A percentile compares a stretch with the other conserved stretches of the same genome.
Conservation (phyloP, 2,888 invertebrate genomes). For the Oxycera nigricornis region DNA sequence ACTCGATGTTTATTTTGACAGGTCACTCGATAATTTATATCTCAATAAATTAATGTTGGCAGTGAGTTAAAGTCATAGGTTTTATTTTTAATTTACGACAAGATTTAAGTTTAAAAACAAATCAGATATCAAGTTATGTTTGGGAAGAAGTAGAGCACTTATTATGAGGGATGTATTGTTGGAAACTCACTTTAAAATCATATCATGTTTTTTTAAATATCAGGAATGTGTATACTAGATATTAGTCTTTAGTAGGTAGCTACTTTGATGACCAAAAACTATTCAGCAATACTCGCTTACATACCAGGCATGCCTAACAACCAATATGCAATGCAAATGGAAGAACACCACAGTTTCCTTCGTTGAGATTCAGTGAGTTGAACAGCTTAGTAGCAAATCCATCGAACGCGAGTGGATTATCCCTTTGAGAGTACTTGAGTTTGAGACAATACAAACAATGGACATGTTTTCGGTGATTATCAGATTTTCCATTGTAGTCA, state of each 20-base stretch:
- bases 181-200: too few species aligned
- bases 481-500: conserved; percentile 61
- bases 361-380: conserved; percentile 16
- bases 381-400: conserved; percentile 13
- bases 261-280: too few species aligned
- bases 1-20: conserved; percentile 47
- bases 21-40: conserved; percentile 49
- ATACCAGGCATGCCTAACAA: too few species aligned
- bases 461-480: conserved; percentile 62
- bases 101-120: not conserved
- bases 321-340: too few species aligned
- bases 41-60: conserved; percentile 49
- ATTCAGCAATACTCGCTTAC: too few species aligned
- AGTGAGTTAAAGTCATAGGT: conserved; percentile 41
- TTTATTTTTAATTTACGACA: conserved; percentile 5
- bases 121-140: too few species aligned
- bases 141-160: too few species aligned
- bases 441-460: conserved; percentile 59
- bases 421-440: conserved; percentile 58
- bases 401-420: conserved; percentile 49
- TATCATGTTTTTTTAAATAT: too few species aligned
- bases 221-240: too few species aligned
- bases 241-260: too few species aligned
- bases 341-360: conserved; percentile 46
- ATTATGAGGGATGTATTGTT: too few species aligned